phyloP scores from a whole-genome alignment of 2,113 vertebrate genomes.

The Mohoua ochrocephala region DNA sequence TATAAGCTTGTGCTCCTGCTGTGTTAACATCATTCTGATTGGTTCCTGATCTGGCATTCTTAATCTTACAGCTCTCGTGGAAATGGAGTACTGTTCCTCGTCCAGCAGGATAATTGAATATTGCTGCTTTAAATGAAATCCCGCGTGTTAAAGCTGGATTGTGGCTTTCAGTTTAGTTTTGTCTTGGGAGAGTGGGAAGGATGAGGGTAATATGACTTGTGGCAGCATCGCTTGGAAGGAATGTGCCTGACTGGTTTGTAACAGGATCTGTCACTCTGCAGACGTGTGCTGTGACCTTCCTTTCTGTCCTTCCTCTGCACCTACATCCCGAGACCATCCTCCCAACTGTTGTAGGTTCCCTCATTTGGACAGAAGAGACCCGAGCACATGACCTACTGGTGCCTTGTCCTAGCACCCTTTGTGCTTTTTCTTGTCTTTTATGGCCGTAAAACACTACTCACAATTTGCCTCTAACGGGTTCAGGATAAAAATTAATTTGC shows the following conservation, averaged over 20 bases:
- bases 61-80: background rate
- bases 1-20: background rate
- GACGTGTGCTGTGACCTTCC: background rate
- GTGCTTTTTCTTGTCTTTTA: background rate
- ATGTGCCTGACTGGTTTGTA: background rate
- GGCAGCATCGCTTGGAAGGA: background rate
- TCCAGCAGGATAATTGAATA: background rate
- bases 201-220: background rate
- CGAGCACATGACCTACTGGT: background rate
- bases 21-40: background rate
- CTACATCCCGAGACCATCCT: background rate
- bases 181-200: background rate
- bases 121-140: background rate
- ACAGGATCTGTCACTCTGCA: background rate
- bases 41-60: background rate
- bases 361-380: background rate
- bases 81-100: background rate
- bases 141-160: background rate
- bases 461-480: background rate
- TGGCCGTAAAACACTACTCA: background rate
- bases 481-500: background rate
- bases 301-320: background rate
- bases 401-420: background rate
- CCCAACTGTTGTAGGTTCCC: background rate
- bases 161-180: background rate